Conservation (phyloP, 2,888 invertebrate genomes). For the Dicyrtoma fusca region DNA sequence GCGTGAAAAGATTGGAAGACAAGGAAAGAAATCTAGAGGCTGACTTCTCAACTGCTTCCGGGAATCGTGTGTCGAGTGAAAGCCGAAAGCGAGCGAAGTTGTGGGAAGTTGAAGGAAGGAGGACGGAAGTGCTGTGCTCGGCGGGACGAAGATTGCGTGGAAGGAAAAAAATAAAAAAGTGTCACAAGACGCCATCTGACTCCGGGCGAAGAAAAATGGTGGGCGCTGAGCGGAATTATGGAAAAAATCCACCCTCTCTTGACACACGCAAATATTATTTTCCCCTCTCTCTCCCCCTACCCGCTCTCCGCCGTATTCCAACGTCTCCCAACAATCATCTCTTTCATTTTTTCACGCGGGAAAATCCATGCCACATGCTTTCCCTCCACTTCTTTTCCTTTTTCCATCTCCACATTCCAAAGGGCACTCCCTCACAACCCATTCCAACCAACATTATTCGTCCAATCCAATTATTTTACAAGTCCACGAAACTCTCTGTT, state of each 20-base stretch:
- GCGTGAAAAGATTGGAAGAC: constrained; percentile 22
- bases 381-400: background rate
- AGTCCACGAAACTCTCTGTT: no score
- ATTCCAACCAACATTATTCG: no score
- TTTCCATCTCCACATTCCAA: no score
- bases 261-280: constrained; percentile 24
- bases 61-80: background rate
- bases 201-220: constrained; percentile 43
- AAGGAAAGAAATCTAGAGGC: constrained; percentile 39
- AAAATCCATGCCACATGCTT: constrained; percentile 22
- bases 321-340: constrained; percentile 16
- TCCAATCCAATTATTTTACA: no score
- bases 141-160: constrained; percentile 1
- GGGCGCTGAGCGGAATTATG: background rate
- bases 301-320: constrained; percentile 3
- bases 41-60: constrained; percentile 27
- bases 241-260: constrained; percentile 23
- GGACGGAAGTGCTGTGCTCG: no score
- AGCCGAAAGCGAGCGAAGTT: constrained; percentile 2
- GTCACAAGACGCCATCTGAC: constrained; percentile 56
- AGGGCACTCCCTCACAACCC: no score
- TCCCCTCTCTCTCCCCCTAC: constrained; percentile 20
- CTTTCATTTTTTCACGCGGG: constrained; percentile 34
- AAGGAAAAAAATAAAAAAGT: constrained; percentile 43
- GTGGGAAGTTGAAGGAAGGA: constrained; percentile 11